These are phyloP conservation scores for Microplitis demolitor DNA, from an alignment of 1,140 invertebrate species.

Conservation along the genomic window DNA sequence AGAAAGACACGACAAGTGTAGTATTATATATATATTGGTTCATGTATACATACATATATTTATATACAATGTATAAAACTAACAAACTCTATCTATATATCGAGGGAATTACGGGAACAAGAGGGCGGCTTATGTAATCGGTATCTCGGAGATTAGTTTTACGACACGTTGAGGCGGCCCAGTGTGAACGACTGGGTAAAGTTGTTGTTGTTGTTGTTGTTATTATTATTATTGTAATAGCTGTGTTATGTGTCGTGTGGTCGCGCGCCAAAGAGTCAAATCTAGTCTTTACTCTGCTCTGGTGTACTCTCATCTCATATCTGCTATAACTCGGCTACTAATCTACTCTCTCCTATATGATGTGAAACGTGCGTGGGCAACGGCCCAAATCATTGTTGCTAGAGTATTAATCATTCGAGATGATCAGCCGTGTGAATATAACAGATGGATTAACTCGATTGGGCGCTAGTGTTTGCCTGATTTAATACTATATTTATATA, in stretches of 20 bases:
- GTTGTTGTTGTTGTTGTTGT: no score
- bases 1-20: constrained; percentile 20
- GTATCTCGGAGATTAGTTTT: constrained; percentile 42
- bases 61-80: background rate
- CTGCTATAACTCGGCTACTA: no score
- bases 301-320: no score
- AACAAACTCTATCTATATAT: constrained; percentile 11
- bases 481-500: no score
- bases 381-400: constrained; percentile 37
- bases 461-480: background rate
- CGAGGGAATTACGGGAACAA: background rate
- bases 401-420: constrained; percentile 35
- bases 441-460: constrained; percentile 10
- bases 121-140: constrained; percentile 40
- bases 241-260: background rate
- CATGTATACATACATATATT: no score
- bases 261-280: background rate
- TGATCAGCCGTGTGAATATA: constrained; percentile 20
- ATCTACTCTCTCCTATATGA: background rate
- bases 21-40: background rate
- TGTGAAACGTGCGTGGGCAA: constrained; percentile 26
- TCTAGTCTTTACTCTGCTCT: no score
- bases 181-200: background rate
- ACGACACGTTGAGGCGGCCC: constrained; percentile 28
- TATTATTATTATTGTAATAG: background rate